Percentiles rank a stretch among this genome's conserved stretches.
Evolutionary conservation across 2,888 invertebrate species (phyloP).

Genomic region (Trachelus tabidus): DNA sequence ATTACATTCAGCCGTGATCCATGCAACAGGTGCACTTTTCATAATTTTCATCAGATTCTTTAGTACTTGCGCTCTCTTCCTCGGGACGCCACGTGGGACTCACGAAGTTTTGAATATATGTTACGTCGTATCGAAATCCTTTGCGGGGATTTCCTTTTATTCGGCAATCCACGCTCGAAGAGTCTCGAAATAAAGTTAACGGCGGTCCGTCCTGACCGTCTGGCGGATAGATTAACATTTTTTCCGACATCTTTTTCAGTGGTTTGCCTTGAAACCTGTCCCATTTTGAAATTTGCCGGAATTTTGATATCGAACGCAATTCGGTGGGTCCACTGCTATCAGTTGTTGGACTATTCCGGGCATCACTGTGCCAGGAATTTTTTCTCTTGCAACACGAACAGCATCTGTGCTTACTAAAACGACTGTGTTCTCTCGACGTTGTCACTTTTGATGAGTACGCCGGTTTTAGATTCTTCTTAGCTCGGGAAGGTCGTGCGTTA

Average conservation of each 20-base stretch:
- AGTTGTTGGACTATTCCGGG: neutral
- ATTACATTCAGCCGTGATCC: constrained; percentile 40
- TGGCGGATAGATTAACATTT: constrained; percentile 52
- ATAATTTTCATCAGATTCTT: constrained; percentile 18
- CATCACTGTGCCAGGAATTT: neutral
- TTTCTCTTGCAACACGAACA: neutral
- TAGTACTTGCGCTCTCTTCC: constrained; percentile 18
- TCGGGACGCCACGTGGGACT: constrained; percentile 39
- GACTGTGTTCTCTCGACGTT: neutral
- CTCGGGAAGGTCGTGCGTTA: neutral
- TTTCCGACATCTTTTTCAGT: constrained; percentile 20
- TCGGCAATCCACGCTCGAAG: constrained; percentile 47
- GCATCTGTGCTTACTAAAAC: neutral
- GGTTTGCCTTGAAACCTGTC: neutral
- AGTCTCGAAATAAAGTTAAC: constrained; percentile 45
- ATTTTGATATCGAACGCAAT: neutral
- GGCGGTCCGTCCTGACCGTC: constrained; percentile 43
- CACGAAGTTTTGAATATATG: constrained; percentile 50
- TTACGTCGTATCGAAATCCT: constrained; percentile 49
- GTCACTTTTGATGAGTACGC: neutral
- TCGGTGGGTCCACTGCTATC: neutral
- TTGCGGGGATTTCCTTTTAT: constrained; percentile 33
- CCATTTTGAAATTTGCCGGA: neutral
- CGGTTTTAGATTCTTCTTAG: neutral
- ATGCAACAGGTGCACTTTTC: constrained; percentile 31